Percentiles rank a stretch among this genome's conserved stretches.
These are phyloP conservation scores for Gambusia holbrooki DNA, from an alignment of 2,113 vertebrate genomes.

Conservation along the genomic window DNA sequence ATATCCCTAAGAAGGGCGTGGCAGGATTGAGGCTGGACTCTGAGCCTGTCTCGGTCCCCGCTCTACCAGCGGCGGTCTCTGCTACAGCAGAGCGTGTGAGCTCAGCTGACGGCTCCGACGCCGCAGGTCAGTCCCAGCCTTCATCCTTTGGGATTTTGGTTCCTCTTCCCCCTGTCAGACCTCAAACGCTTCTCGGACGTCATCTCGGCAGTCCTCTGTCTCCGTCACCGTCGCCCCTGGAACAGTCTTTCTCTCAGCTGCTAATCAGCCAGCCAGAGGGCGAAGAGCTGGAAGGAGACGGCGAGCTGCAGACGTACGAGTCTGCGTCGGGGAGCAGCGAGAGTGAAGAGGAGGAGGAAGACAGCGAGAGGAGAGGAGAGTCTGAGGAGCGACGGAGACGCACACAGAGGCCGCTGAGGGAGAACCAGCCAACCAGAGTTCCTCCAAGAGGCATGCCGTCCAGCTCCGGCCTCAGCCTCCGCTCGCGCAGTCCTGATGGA, in stretches of 20 bases:
- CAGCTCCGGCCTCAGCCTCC: slow-evolving; percentile 60
- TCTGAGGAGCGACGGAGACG: slow-evolving; percentile 36
- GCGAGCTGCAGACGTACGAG: slow-evolving; percentile 78
- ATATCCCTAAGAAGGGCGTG: slow-evolving; percentile 98
- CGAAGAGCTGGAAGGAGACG: slow-evolving; percentile 84
- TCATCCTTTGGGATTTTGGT: slow-evolving; percentile 49
- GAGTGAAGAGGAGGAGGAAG: slow-evolving; percentile 83
- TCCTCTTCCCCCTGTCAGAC: slow-evolving; percentile 80
- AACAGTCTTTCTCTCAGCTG: slow-evolving; percentile 89
- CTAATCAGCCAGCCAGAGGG: slow-evolving; percentile 82
- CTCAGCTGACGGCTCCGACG: slow-evolving; percentile 89
- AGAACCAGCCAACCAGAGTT: slow-evolving; percentile 80
- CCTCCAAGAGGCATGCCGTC: slow-evolving; percentile 77
- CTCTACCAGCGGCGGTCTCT: slow-evolving; percentile 57
- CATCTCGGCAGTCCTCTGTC: slow-evolving; percentile 77
- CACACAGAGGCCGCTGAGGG: slow-evolving; percentile 79
- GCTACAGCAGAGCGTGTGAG: slow-evolving; percentile 82
- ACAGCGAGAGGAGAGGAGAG: slow-evolving; percentile 65
- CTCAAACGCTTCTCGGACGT: slow-evolving; percentile 84
- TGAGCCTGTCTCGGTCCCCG: slow-evolving; percentile 72
- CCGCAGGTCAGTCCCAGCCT: slow-evolving; percentile 56
- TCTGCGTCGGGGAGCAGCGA: slow-evolving; percentile 87
- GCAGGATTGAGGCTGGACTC: slow-evolving; percentile 93
- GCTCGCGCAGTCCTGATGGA: slow-evolving; percentile 92
- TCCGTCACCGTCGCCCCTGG: slow-evolving; percentile 79